Evolutionary conservation across 2,888 invertebrate species (phyloP).

Genomic region (Amiota communis): DNA sequence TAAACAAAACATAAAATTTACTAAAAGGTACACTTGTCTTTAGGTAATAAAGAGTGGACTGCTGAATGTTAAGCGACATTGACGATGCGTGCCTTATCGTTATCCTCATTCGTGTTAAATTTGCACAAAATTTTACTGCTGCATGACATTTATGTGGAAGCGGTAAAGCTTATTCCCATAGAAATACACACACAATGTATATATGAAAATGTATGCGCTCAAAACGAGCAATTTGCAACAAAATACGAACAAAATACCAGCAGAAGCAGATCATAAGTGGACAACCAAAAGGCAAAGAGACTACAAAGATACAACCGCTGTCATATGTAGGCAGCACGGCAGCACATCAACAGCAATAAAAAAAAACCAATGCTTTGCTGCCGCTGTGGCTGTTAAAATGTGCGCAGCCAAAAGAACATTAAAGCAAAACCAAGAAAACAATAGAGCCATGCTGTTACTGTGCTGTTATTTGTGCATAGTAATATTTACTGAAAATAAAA

Average conservation of each 20-base stretch:
- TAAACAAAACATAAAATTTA: no score
- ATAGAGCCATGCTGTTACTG: no score
- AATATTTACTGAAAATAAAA: no score
- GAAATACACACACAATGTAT: neutral
- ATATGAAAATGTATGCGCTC: constrained; percentile 21
- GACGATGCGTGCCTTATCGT: neutral
- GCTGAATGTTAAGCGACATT: neutral
- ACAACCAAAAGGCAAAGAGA: neutral
- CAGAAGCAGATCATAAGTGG: neutral
- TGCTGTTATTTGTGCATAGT: no score
- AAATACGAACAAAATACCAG: neutral
- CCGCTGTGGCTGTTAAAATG: no score
- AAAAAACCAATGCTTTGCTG: no score
- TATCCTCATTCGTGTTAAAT: neutral
- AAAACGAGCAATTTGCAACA: constrained; percentile 20
- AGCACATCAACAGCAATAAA: no score
- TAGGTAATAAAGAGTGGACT: no score
- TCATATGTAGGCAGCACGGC: no score
- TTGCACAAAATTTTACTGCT: constrained; percentile 5
- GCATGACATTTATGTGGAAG: constrained; percentile 7
- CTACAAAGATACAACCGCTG: neutral
- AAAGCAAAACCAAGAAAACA: no score
- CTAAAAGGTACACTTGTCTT: no score
- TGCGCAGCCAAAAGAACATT: no score
- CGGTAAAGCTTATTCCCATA: neutral